phyloP scores from a whole-genome alignment of 2,797 vertebrate genomes.

The Protonibea diacanthus region DNA sequence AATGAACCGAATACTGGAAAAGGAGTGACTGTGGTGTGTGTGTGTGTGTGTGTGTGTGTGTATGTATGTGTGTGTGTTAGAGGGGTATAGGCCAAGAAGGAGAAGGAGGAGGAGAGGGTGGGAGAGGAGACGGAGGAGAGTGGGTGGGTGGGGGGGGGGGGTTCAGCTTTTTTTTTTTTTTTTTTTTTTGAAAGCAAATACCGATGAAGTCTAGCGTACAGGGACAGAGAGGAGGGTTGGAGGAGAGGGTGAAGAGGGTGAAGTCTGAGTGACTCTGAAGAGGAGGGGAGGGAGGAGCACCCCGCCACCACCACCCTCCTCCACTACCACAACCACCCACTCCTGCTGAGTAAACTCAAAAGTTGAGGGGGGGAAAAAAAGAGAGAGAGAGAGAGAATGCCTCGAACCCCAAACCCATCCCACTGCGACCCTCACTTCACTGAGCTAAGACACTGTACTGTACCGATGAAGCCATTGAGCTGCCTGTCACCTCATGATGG shows the following conservation, averaged over 20 bases:
- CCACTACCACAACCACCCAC: conserved; percentile 60
- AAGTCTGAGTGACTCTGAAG: conserved; percentile 73
- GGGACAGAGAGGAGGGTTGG: conserved; percentile 69
- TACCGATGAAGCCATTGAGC: conserved; percentile 67
- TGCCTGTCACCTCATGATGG: conserved; percentile 42
- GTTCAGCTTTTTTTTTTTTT: conserved; percentile 26
- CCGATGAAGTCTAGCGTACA: conserved; percentile 84
- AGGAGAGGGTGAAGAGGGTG: conserved; percentile 61
- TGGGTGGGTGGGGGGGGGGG: conserved; percentile 15
- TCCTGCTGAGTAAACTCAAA: conserved; percentile 77
- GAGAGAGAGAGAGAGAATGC: conserved; percentile 26
- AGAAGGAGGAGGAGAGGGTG: conserved; percentile 31
- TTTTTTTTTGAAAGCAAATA: conserved; percentile 80
- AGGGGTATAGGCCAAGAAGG: conserved; percentile 44
- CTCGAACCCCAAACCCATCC: conserved; percentile 30
- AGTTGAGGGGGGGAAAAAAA: conserved; percentile 54
- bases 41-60: conserved; percentile 39
- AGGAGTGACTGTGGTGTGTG: conserved; percentile 56
- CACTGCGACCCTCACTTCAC: neutral
- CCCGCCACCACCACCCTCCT: conserved; percentile 17
- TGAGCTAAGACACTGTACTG: conserved; percentile 42
- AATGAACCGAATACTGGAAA: conserved; percentile 92
- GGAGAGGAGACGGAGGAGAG: neutral
- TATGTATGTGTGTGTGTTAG: conserved; percentile 39
- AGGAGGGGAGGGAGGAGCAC: conserved; percentile 60